Conservation (phyloP, 2,888 invertebrate genomes). For the Himalopsyche kuldschensis region DNA sequence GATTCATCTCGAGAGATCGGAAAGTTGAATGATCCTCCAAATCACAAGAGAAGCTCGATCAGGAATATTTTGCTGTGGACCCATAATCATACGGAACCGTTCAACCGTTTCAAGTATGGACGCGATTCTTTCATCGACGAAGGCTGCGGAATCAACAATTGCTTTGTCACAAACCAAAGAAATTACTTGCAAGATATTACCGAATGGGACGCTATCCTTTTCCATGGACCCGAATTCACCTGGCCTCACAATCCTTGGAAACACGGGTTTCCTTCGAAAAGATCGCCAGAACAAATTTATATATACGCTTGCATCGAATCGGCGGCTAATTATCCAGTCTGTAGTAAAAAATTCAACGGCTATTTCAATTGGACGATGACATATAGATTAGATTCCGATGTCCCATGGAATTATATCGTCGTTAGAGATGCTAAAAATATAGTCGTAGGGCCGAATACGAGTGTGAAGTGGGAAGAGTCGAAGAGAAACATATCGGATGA, state of each 20-base stretch:
- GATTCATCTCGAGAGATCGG: too few species aligned
- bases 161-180: slow-evolving; percentile 49
- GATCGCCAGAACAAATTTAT: slow-evolving; percentile 53
- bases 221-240: slow-evolving; percentile 51
- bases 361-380: slow-evolving; percentile 52
- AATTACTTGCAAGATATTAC: slow-evolving; percentile 46
- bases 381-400: slow-evolving; percentile 50
- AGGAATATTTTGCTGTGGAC: slow-evolving; percentile 21
- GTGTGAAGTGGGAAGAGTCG: slow-evolving; percentile 11
- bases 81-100: slow-evolving; percentile 14
- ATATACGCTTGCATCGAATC: slow-evolving; percentile 53
- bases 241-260: slow-evolving; percentile 25
- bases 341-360: slow-evolving; percentile 44
- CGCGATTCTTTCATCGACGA: slow-evolving; percentile 46
- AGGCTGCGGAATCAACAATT: slow-evolving; percentile 52
- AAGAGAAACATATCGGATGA: slow-evolving; percentile 1
- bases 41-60: not conserved
- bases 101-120: slow-evolving; percentile 40
- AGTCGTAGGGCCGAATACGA: slow-evolving; percentile 9
- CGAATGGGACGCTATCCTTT: slow-evolving; percentile 56
- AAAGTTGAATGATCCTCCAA: too few species aligned
- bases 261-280: slow-evolving; percentile 43
- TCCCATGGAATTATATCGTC: slow-evolving; percentile 45
- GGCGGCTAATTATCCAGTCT: slow-evolving; percentile 46
- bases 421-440: slow-evolving; percentile 44